Conservation (phyloP, 30 jellyfish, hydroid and myxozoan genomes). For the Mastigias papua region DNA sequence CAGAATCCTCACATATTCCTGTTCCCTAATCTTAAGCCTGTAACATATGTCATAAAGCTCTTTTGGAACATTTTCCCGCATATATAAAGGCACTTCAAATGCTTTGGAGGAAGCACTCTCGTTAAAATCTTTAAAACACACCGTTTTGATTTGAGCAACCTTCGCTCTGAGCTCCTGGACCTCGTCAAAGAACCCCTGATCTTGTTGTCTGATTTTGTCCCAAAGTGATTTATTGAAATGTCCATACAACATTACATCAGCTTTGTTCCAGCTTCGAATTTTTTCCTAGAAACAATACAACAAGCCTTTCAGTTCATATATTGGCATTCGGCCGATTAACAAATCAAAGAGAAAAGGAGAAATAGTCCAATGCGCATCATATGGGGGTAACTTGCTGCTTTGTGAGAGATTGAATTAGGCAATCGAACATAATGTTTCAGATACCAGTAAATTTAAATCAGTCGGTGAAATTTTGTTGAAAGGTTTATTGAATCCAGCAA, state of each 20-base stretch:
- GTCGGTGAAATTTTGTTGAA: too few species aligned
- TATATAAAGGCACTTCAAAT: conserved; percentile 58
- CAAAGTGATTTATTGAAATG: conserved; percentile 89
- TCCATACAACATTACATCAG: conserved; percentile 81
- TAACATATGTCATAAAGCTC: conserved; percentile 40
- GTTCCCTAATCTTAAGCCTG: conserved; percentile 23
- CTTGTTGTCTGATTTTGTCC: conserved; percentile 77
- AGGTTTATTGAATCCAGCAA: too few species aligned
- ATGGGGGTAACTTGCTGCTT: too few species aligned
- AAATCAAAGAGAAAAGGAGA: too few species aligned
- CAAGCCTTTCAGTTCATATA: not conserved
- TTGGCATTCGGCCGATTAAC: not conserved
- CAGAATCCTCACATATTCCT: conserved; percentile 29
- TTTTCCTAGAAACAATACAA: conserved; percentile 26
- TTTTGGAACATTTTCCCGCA: conserved; percentile 39
- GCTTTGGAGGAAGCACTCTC: conserved; percentile 14
- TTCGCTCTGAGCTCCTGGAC: conserved; percentile 58
- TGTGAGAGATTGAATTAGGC: too few species aligned
- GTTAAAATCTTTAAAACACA: conserved; percentile 69
- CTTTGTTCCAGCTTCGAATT: conserved; percentile 79
- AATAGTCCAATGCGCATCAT: too few species aligned
- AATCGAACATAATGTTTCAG: too few species aligned
- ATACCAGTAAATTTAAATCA: too few species aligned
- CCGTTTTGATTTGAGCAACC: conserved; percentile 44
- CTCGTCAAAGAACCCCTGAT: conserved; percentile 74